Conservation (phyloP, 2,888 invertebrate species). For the Phaonia tiefii region DNA sequence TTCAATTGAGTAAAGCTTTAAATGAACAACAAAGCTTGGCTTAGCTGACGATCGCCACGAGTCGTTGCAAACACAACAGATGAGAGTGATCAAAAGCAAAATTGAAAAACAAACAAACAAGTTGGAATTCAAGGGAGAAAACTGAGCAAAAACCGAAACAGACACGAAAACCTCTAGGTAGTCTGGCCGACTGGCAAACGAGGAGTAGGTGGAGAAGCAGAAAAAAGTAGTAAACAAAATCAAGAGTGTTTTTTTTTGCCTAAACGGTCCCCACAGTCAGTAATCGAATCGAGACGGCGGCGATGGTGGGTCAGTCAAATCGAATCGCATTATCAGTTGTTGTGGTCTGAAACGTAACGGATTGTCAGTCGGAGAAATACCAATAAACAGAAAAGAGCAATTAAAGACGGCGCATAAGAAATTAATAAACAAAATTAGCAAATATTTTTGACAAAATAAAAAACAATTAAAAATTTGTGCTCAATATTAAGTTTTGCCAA, state of each 20-base stretch:
- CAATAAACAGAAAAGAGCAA: constrained; percentile 2
- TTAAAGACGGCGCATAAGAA: no score
- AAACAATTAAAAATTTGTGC: background rate
- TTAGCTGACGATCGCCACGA: background rate
- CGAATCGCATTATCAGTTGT: constrained; percentile 22
- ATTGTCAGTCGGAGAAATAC: background rate
- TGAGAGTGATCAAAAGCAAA: constrained; percentile 1
- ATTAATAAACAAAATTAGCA: background rate
- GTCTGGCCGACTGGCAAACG: background rate
- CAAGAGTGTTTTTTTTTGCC: constrained; percentile 21
- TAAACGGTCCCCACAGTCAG: constrained; percentile 15
- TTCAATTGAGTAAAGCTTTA: background rate
- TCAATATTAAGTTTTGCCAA: no score
- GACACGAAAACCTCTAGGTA: no score
- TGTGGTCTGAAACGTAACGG: constrained; percentile 28
- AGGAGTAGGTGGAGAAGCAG: no score
- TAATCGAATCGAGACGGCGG: background rate
- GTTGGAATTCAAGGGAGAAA: background rate
- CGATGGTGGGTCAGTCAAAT: background rate
- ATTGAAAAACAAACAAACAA: constrained; percentile 5
- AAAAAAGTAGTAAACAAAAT: constrained; percentile 5
- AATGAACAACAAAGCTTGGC: background rate
- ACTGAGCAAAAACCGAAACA: no score
- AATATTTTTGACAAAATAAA: background rate
- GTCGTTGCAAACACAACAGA: background rate